Evolutionary conservation across 2,888 invertebrate species (phyloP), one percentile per base, ranked within the genome.

Genomic region (Limenitis arthemis): DNA sequence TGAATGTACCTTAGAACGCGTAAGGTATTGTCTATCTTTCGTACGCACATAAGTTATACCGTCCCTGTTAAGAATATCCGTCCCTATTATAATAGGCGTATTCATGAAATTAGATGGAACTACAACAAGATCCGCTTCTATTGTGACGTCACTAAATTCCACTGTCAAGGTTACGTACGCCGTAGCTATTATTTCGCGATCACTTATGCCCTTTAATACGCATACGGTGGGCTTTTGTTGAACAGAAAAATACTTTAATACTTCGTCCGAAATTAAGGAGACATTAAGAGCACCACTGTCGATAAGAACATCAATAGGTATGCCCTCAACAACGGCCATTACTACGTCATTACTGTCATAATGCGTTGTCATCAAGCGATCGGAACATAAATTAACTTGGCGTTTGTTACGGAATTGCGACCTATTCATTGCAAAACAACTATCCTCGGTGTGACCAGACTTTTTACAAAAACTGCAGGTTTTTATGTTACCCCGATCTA

Each of bases 381-480:
- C 44, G 3, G 11, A 28, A 32, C 61, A 61, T 34, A 61, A 54
- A 39, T 62, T 62, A 3, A 63, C 61, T 47, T 56, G 28, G 56
- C 47, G 44, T 44, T 59, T 48, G n/a, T 57, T n/a, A n/a, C n/a
- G 47, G 6, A 47, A n/a, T 11, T 36, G 44, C 1, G 51, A 47
- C 2, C 47, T 38, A 9, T 43, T 48, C 49, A 61, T 63, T 0
- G 49, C 40, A 48, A 61, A 65, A 52, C 66, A 64, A 1, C n/a
- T 12, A 9, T 56, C 56, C 3, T 59, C 51, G 1, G 29, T 28
- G 37, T 65, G 66, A 0, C 64, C 64, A 1, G 1, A 12, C n/a
- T 58, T 61, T 32, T 64, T 64, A 37, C 64, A 66, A 49, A 58
- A 66, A 4, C 40, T 32, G 32, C 56, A 55, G 8, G n/a, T n/a